Evolutionary conservation across 1,140 invertebrate genomes (phyloP), one percentile per base, ranked within the genome.

Genomic region (Lethocerus indicus): DNA sequence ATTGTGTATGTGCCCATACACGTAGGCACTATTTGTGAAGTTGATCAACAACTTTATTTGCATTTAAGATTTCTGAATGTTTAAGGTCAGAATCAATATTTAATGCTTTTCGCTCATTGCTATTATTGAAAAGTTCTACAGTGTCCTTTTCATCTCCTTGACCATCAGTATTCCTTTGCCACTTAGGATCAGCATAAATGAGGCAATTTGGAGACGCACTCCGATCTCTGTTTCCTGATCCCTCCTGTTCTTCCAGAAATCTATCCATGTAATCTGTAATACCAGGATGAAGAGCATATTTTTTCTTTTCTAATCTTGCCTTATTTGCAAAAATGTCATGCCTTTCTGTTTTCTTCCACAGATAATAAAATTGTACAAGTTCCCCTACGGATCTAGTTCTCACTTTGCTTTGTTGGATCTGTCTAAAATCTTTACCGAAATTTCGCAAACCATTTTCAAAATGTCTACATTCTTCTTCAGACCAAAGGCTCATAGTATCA

Each of bases 321-420:
- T 85, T 85, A 59, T 83, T 86, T 2, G 83, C 83, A 70, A 88
- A 90, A 51, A 74, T 57, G 68, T 97, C 94, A 65, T 96, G 90
- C 35, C 94, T 71, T 64, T 97, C 92, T 41, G 93, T 96, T 69
- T 97, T 98, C 66, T 98, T 98, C 93, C 93, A 98, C 26, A 96
- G 73, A 62, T 98, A 98, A 69, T 98, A 98, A 71, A 97, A 97
- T 62, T 96, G 89, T 29, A 97, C 90, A 40, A 98, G 68, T 68
- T 98, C 94, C 24, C 89, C 87, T 23, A 97, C 91, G n/a, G 90
- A 89, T 61, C 92, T 70, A 42, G 91, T 95, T 60, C 83, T 73
- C 18, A 92, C 89, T 73, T 92, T 93, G 64, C 92, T 83, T 60
- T 90, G 84, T 56, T 94, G 85, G 60, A 97, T 96, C 52, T 83